Evolutionary conservation across 2,113 vertebrate genomes (phyloP), one percentile per base, ranked within the genome.

Genomic region (Vimba vimba): DNA sequence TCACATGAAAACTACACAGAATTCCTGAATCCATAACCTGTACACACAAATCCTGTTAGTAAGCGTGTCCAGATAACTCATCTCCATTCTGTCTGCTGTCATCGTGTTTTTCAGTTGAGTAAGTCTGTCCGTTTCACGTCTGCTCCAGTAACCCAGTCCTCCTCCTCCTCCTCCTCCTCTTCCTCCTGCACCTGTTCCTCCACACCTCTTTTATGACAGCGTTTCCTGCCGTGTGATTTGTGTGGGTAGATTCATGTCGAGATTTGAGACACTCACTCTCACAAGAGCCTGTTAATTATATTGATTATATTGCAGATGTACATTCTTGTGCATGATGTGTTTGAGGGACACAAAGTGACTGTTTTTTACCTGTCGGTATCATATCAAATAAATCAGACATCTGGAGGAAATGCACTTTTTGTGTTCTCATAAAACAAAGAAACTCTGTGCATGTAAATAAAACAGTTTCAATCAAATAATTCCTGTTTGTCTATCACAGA

Each of bases 111-210:
- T 59, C 50, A 13, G 52, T 79, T 79, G 55, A 79, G 55, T 79
- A 60, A 60, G 33, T 79, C 55, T 79, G 3, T 60, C 6, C 0
- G 6, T 0, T 13, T 78, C 52, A 36, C 39, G 78, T 80, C 78
- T 80, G 79, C 79, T 80, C 79, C 59, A 64, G 79, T 80, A 12
- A 80, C 79, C 79, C 39, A 64, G 39, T 47, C 57, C 33, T 78
- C 10, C 15, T 78, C 10, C 15, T 74, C 69, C 23, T 21, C 21
- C 73, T 52, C 30, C 50, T 55, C 27, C 4, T n/a, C 33, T 11
- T 79, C 13, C 19, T 39, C 76, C 6, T 39, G 68, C 55, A 57
- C 55, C 55, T 57, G 55, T 23, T 13, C 9, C 77, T 39, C 17
- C 36, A 4, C 36, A 39, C 11, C 21, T 27, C 23, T 13, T 23